These are phyloP conservation scores for Noturus placidus DNA, from an alignment of 2,113 vertebrate genomes.

Conservation along the genomic window DNA sequence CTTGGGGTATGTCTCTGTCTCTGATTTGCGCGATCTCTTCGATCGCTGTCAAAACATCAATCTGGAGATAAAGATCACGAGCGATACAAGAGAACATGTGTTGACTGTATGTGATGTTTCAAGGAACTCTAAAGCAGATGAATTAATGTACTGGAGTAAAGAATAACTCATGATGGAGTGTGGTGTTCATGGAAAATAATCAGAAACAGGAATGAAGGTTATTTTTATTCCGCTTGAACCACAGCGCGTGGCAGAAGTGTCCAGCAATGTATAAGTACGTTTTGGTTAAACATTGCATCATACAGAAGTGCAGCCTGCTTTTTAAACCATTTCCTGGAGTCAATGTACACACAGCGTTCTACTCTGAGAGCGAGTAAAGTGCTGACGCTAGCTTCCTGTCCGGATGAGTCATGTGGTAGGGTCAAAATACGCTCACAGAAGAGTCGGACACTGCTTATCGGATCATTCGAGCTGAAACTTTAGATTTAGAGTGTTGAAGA, in stretches of 20 bases:
- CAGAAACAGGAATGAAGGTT: not conserved
- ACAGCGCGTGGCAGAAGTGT: not conserved
- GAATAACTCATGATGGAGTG: not conserved
- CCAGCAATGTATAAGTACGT: not conserved
- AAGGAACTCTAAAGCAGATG: not conserved
- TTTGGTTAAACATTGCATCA: slow-evolving; percentile 3
- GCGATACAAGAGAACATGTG: not conserved
- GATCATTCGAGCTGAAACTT: not conserved
- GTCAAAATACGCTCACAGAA: slow-evolving; percentile 59
- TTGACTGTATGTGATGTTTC: not conserved
- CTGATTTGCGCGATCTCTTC: not conserved
- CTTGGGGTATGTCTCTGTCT: no score
- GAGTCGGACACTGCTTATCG: not conserved
- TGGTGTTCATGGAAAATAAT: no score
- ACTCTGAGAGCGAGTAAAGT: slow-evolving; percentile 66
- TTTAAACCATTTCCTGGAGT: not conserved
- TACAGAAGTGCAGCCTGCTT: not conserved
- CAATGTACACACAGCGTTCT: slow-evolving; percentile 42
- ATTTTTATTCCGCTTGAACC: not conserved
- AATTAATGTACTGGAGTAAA: not conserved
- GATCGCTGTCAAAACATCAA: not conserved
- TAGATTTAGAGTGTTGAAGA: not conserved
- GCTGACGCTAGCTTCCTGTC: slow-evolving; percentile 72
- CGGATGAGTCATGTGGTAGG: slow-evolving; percentile 70
- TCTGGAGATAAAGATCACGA: not conserved